Conservation (phyloP, 1,140 invertebrate species). For the Calephelis nemesis region DNA sequence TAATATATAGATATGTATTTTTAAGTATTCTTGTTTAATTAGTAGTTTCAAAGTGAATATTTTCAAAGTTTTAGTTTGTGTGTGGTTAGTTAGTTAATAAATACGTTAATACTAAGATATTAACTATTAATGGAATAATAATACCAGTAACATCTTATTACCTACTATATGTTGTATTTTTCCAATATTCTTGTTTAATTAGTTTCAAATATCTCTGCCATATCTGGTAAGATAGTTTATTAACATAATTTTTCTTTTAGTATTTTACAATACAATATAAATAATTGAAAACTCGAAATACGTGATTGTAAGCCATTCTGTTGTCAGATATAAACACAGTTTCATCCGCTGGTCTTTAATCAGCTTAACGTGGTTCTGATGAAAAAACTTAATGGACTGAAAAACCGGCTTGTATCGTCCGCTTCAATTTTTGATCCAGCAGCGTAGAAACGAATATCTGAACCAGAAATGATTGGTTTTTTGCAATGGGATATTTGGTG, state of each 20-base stretch:
- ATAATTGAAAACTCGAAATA: not conserved
- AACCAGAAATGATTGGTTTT: slow-evolving; percentile 30
- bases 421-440: slow-evolving; percentile 33
- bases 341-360: slow-evolving; percentile 33
- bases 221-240: too few species aligned
- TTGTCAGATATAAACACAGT: slow-evolving; percentile 9
- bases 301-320: not conserved
- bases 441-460: slow-evolving; percentile 26
- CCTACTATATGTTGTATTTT: too few species aligned
- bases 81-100: too few species aligned
- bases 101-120: too few species aligned
- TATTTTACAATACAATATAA: not conserved
- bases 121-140: too few species aligned
- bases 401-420: slow-evolving; percentile 45
- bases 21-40: too few species aligned
- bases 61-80: too few species aligned
- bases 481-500: slow-evolving; percentile 15
- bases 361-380: slow-evolving; percentile 50
- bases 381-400: slow-evolving; percentile 60
- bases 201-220: too few species aligned
- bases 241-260: not conserved
- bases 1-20: too few species aligned
- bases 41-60: too few species aligned
- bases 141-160: too few species aligned
- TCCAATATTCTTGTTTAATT: too few species aligned